phyloP scores from a whole-genome alignment of 2,113 vertebrate species.

The Plotosus lineatus region DNA sequence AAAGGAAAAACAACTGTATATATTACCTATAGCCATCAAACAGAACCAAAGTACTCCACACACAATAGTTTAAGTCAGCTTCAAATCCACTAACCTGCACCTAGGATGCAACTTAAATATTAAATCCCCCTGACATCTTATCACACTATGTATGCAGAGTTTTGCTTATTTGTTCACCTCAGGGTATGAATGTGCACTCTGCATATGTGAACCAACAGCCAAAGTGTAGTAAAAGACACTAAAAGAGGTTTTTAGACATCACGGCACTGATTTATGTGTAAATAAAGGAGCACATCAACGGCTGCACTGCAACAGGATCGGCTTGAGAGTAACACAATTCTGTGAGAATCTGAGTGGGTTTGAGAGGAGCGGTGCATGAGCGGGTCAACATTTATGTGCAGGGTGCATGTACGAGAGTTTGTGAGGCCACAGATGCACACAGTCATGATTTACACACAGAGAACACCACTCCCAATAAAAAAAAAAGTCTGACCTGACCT shows the following conservation, averaged over 20 bases:
- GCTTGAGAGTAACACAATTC: slow-evolving; percentile 36
- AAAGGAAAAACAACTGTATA: too few relatives aligned
- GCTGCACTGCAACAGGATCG: slow-evolving; percentile 42
- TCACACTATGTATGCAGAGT: background rate
- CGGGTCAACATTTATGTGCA: slow-evolving; percentile 38
- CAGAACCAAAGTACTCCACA: slow-evolving; percentile 24
- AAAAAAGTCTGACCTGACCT: slow-evolving; percentile 37
- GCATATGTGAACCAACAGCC: slow-evolving; percentile 20
- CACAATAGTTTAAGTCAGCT: slow-evolving; percentile 3
- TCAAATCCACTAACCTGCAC: background rate
- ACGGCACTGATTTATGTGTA: slow-evolving; percentile 44
- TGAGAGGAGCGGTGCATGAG: background rate
- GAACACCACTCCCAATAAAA: slow-evolving; percentile 13
- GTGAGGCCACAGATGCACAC: slow-evolving; percentile 33
- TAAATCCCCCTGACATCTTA: background rate
- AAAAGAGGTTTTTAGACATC: slow-evolving; percentile 29
- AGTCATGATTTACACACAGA: slow-evolving; percentile 35
- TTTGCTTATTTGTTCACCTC: slow-evolving; percentile 12
- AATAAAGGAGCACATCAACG: slow-evolving; percentile 47
- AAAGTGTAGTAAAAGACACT: slow-evolving; percentile 9
- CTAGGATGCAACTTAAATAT: background rate
- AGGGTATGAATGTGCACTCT: background rate
- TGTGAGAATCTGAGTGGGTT: slow-evolving; percentile 23
- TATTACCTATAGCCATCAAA: background rate
- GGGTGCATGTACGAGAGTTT: slow-evolving; percentile 13